phyloP scores from a whole-genome alignment of 2,113 vertebrate species.

The Xyliphius kryptos region DNA sequence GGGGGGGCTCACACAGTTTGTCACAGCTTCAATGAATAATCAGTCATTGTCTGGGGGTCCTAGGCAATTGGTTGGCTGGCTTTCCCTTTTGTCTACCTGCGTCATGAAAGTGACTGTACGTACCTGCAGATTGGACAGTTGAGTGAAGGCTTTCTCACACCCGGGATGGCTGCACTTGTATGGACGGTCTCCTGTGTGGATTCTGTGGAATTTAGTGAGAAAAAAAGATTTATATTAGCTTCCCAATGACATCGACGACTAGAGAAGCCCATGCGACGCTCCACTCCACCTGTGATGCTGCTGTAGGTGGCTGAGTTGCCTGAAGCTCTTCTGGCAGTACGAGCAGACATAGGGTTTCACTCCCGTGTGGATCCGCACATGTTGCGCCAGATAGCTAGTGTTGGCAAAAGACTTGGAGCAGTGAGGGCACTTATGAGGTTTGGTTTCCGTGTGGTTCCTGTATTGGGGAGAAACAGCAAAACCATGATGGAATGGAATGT shows the following conservation, averaged over 20 bases:
- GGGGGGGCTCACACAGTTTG: too few species aligned
- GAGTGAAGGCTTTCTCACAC: slow-evolving; percentile 96
- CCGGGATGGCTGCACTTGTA: slow-evolving; percentile 91
- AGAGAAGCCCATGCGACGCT: too few species aligned
- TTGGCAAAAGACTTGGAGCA: slow-evolving; percentile 98
- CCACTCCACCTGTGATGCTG: slow-evolving; percentile 99
- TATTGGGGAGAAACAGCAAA: slow-evolving; percentile 25
- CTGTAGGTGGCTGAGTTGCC: slow-evolving; percentile 95
- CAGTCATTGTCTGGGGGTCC: too few species aligned
- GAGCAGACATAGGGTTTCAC: slow-evolving; percentile 94
- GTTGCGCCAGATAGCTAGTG: slow-evolving; percentile 96
- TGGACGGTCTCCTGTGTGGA: slow-evolving; percentile 94
- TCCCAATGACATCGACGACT: too few species aligned
- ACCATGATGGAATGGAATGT: slow-evolving; percentile 2
- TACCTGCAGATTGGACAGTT: slow-evolving; percentile 97
- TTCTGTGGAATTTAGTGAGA: too few species aligned
- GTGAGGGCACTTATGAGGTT: slow-evolving; percentile 98
- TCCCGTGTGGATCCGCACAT: slow-evolving; percentile 94
- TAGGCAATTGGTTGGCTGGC: too few species aligned
- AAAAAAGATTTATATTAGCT: too few species aligned
- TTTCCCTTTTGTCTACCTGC: too few species aligned
- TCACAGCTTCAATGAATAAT: too few species aligned
- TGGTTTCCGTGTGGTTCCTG: slow-evolving; percentile 96
- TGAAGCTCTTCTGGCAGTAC: slow-evolving; percentile 92
- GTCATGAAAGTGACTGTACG: slow-evolving; percentile 12